Percentiles rank a stretch among this genome's conserved stretches.
Conservation (phyloP, 2,113 vertebrate genomes). For the Phaethornis superciliosus region DNA sequence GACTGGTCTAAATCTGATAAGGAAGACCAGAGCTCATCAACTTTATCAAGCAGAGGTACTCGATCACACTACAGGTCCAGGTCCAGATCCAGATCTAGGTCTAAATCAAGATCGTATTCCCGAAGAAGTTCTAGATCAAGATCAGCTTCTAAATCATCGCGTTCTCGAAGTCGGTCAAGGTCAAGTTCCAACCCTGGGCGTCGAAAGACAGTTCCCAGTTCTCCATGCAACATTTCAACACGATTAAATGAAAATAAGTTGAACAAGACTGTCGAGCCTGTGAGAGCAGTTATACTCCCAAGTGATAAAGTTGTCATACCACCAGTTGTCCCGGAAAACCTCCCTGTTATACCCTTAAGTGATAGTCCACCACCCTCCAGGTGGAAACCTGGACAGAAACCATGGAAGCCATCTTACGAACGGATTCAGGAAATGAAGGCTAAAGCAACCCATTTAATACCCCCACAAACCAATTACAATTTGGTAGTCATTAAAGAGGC, state of each 20-base stretch:
- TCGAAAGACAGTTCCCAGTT: conserved; percentile 51
- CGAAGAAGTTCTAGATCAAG: conserved; percentile 76
- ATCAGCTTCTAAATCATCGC: conserved; percentile 79
- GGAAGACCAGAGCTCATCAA: conserved; percentile 73
- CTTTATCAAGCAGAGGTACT: conserved; percentile 79
- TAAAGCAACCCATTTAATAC: conserved; percentile 75
- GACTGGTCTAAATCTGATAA: conserved; percentile 82
- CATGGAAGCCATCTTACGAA: conserved; percentile 96
- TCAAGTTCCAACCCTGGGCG: conserved; percentile 68
- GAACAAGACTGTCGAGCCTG: conserved; percentile 70
- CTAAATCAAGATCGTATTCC: conserved; percentile 82
- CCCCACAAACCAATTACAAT: conserved; percentile 65
- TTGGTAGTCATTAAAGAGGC: conserved; percentile 58
- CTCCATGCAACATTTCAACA: conserved; percentile 70
- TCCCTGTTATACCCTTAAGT: conserved; percentile 90
- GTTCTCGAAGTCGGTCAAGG: conserved; percentile 57
- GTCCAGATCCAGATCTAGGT: conserved; percentile 78
- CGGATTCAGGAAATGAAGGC: conserved; percentile 90
- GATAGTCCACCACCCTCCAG: conserved; percentile 97
- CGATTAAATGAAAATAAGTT: conserved; percentile 74
- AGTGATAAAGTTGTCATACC: conserved; percentile 65
- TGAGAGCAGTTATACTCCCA: conserved; percentile 68
- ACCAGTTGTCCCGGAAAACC: conserved; percentile 79
- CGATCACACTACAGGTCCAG: conserved; percentile 80
- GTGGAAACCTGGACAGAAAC: conserved; percentile 98